phyloP scores from a whole-genome alignment of 2,113 vertebrate genomes.

The Beaufortia kweichowensis region DNA sequence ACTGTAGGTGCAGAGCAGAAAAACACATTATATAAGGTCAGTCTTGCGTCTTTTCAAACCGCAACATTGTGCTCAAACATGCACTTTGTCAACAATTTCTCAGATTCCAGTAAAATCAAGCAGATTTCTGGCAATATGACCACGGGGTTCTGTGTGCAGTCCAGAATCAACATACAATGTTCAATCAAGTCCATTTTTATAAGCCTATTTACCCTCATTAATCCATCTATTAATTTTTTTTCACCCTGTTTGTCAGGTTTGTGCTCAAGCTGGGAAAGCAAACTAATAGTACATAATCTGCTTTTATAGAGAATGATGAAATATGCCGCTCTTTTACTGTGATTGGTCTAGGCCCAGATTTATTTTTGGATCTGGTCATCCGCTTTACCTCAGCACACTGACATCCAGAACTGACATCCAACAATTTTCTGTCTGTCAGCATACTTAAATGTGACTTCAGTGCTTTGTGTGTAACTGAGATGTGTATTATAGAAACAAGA shows the following conservation, averaged over 20 bases:
- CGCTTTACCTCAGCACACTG: neutral
- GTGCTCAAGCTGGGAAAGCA: slow-evolving; percentile 16
- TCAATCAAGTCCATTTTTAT: slow-evolving; percentile 33
- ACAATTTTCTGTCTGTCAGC: neutral
- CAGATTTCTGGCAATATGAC: neutral
- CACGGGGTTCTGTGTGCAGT: neutral
- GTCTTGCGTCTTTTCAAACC: neutral
- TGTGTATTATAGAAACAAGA: neutral
- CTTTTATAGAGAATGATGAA: slow-evolving; percentile 9
- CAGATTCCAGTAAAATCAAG: neutral
- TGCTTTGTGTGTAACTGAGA: slow-evolving; percentile 9
- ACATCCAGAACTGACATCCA: neutral
- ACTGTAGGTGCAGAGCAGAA: neutral
- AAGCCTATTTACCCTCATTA: slow-evolving; percentile 41
- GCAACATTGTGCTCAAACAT: neutral
- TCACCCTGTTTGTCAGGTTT: neutral
- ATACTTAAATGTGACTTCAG: neutral
- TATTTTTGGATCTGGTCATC: slow-evolving; percentile 2
- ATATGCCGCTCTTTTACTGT: neutral
- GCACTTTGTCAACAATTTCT: neutral
- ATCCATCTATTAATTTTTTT: slow-evolving; percentile 25
- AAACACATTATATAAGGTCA: neutral
- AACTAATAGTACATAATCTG: slow-evolving; percentile 44
- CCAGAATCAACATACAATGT: slow-evolving; percentile 21
- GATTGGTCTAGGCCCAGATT: slow-evolving; percentile 1